These are phyloP conservation scores for Sarcophaga caerulescens DNA, from an alignment of 2,888 invertebrate species.

Conservation along the genomic window DNA sequence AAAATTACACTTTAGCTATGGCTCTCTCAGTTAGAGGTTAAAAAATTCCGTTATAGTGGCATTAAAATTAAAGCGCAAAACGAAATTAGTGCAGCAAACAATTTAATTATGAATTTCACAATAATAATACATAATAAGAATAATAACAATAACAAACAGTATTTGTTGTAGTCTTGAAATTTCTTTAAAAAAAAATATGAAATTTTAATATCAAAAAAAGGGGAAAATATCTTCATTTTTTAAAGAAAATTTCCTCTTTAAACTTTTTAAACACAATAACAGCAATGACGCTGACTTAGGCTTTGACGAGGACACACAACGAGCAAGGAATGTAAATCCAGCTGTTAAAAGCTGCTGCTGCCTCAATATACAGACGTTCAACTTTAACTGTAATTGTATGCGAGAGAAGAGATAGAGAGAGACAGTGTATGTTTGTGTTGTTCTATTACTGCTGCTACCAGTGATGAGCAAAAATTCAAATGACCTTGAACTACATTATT, in stretches of 20 bases:
- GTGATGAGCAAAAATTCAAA: slow-evolving; percentile 67
- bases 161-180: too few species aligned
- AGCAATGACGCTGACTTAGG: neutral
- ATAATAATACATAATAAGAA: too few species aligned
- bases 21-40: too few species aligned
- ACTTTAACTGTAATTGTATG: slow-evolving; percentile 63
- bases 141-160: too few species aligned
- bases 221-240: neutral
- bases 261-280: neutral
- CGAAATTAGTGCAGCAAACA: too few species aligned
- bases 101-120: too few species aligned
- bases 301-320: neutral
- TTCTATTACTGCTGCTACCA: slow-evolving; percentile 70
- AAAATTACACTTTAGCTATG: too few species aligned
- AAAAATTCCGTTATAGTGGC: too few species aligned
- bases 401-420: slow-evolving; percentile 28
- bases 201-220: too few species aligned
- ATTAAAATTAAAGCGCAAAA: too few species aligned
- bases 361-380: slow-evolving; percentile 65
- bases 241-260: neutral
- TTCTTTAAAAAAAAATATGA: too few species aligned
- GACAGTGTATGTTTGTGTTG: slow-evolving; percentile 58
- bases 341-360: slow-evolving; percentile 18
- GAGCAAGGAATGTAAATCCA: slow-evolving; percentile 44
- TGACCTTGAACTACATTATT: slow-evolving; percentile 78